These are phyloP conservation scores for Tupaia chinensis DNA, from an alignment of 2,113 vertebrate species.

Conservation along the genomic window DNA sequence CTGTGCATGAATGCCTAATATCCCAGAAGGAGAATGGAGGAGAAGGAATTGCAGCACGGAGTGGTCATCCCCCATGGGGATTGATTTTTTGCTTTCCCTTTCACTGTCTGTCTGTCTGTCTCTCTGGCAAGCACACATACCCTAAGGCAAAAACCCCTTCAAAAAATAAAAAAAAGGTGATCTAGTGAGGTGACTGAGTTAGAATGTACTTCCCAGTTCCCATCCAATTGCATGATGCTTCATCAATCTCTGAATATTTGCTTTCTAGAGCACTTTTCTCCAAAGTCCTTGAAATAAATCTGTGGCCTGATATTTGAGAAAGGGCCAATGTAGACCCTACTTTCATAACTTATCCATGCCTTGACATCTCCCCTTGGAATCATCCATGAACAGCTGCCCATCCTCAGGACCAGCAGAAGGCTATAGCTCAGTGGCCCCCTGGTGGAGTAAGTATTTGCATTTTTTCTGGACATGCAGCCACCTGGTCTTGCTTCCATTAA, in stretches of 20 bases:
- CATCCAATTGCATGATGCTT: rapidly evolving
- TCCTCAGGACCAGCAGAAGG: background rate
- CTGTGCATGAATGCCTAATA: no score
- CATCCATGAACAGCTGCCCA: background rate
- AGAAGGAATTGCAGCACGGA: no score
- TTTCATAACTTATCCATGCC: background rate
- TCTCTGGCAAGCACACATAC: no score
- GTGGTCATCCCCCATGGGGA: no score
- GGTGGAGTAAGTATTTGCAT: background rate
- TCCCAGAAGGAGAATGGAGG: no score
- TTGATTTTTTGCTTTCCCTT: no score
- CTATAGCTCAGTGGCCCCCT: background rate
- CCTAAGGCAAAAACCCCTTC: no score
- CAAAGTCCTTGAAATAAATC: conserved; percentile 41
- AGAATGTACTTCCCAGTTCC: background rate
- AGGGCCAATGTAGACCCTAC: background rate
- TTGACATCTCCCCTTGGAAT: background rate
- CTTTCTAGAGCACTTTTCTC: background rate
- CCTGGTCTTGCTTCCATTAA: background rate
- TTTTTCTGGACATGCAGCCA: background rate
- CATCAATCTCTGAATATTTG: background rate
- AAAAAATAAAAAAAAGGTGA: background rate
- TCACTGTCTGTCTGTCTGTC: no score
- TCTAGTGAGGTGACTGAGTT: background rate
- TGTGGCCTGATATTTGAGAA: conserved; percentile 42